Conservation (phyloP, 2,888 invertebrate species). For the Acrobasis repandana region DNA sequence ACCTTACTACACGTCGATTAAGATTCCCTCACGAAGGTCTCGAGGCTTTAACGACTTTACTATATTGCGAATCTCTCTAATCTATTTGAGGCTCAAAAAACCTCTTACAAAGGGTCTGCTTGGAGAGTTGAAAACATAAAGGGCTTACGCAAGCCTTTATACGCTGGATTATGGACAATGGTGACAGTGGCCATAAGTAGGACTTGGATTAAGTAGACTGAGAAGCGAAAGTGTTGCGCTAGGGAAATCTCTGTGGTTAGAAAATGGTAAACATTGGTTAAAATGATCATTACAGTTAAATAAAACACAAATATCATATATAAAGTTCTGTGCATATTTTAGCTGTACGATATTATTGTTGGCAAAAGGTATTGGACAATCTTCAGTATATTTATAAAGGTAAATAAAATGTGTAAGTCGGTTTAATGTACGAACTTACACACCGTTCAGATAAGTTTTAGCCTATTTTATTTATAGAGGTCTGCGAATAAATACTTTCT, state of each 20-base stretch:
- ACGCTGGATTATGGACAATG: constrained; percentile 32
- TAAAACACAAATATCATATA: not conserved
- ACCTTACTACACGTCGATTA: not conserved
- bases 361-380: too few relatives aligned
- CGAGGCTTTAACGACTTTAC: not conserved
- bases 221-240: constrained; percentile 46
- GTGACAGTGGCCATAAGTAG: constrained; percentile 37
- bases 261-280: constrained; percentile 1
- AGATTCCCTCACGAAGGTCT: not conserved
- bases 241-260: constrained; percentile 23
- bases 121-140: constrained; percentile 6
- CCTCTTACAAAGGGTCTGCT: constrained; percentile 5
- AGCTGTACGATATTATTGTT: too few relatives aligned
- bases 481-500: too few relatives aligned
- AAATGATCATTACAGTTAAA: not conserved
- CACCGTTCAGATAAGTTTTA: too few relatives aligned
- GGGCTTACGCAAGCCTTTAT: constrained; percentile 27
- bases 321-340: not conserved
- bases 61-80: not conserved
- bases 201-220: constrained; percentile 37
- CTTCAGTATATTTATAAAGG: too few relatives aligned
- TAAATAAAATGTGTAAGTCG: too few relatives aligned
- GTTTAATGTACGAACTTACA: too few relatives aligned
- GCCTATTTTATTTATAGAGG: too few relatives aligned
- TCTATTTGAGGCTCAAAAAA: not conserved